These are phyloP conservation scores for Napeogenes sylphis DNA, from an alignment of 2,888 invertebrate species.

Conservation along the genomic window DNA sequence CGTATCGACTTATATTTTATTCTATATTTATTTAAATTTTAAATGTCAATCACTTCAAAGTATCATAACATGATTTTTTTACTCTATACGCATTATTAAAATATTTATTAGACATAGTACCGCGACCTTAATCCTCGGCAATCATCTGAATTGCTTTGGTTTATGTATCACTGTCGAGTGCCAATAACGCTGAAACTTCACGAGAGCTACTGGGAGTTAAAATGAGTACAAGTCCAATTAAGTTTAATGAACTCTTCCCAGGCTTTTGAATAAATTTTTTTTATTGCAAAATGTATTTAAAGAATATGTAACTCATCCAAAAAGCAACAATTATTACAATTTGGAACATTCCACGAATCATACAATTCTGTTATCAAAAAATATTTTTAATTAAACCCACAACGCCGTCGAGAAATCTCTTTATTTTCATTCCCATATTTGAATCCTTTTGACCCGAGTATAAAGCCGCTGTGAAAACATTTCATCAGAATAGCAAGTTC, in stretches of 20 bases:
- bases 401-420: neutral
- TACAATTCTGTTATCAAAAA: neutral
- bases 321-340: too few relatives aligned
- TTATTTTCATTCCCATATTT: neutral
- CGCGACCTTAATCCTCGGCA: neutral
- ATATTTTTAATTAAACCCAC: neutral
- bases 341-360: neutral
- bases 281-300: too few relatives aligned
- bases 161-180: neutral
- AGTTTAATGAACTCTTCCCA: neutral
- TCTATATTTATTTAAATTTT: too few relatives aligned
- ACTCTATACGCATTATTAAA: too few relatives aligned
- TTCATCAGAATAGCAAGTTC: conserved; percentile 1
- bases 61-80: too few relatives aligned
- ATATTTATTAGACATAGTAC: neutral
- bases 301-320: too few relatives aligned
- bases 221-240: neutral
- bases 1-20: too few relatives aligned
- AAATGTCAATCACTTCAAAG: too few relatives aligned
- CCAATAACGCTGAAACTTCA: neutral
- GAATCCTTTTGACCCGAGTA: neutral
- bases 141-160: neutral
- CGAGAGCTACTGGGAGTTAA: neutral
- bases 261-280: neutral
- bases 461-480: neutral